These are phyloP conservation scores for Desoria tigrina DNA, from an alignment of 2,888 invertebrate genomes.

Conservation along the genomic window DNA sequence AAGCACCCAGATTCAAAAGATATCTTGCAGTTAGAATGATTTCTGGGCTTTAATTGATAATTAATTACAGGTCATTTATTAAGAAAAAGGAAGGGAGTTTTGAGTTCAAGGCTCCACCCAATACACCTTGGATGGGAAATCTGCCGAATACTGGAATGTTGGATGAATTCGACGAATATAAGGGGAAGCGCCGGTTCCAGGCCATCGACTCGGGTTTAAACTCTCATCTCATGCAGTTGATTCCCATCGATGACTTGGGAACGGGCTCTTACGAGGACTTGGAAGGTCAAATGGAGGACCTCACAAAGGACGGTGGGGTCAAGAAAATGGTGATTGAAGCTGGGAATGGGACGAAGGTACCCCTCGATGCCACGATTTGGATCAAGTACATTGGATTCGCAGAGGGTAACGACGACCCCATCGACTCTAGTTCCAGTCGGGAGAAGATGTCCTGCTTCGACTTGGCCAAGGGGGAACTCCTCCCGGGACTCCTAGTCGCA, in stretches of 20 bases:
- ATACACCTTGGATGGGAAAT: no score
- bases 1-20: no score
- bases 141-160: no score
- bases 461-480: background rate
- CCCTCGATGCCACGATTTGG: background rate
- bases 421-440: background rate
- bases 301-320: slow-evolving; percentile 7
- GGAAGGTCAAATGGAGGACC: background rate
- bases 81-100: no score
- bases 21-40: no score
- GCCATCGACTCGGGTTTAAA: background rate
- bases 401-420: slow-evolving; percentile 11
- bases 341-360: background rate
- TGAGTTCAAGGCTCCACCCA: no score
- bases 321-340: background rate
- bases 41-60: no score
- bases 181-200: background rate
- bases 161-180: background rate
- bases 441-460: background rate
- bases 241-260: background rate
- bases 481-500: slow-evolving; percentile 1
- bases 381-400: background rate
- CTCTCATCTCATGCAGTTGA: background rate
- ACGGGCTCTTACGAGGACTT: background rate
- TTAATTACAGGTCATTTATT: no score